A percentile compares a stretch with the other conserved stretches of the same genome.
phyloP scores from a whole-genome alignment of 2,797 vertebrate genomes.

The Scyliorhinus canicula region DNA sequence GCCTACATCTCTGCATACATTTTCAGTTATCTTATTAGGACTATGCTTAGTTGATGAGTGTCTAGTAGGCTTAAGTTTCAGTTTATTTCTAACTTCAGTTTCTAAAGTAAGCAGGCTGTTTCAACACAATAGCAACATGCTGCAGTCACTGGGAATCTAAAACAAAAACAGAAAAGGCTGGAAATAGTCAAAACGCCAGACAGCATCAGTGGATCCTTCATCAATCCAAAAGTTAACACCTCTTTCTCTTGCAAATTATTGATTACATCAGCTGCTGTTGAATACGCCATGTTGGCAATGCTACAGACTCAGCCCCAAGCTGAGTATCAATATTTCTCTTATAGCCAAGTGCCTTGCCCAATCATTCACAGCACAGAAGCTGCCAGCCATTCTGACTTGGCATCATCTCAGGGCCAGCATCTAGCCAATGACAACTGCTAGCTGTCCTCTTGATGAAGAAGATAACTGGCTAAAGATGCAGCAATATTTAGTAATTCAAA shows the following conservation, averaged over 20 bases:
- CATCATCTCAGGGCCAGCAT: neutral
- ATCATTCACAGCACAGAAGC: neutral
- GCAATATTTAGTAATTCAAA: neutral
- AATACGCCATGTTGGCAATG: neutral
- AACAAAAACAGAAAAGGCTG: too few species aligned
- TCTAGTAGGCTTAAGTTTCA: neutral
- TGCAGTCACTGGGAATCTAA: too few species aligned
- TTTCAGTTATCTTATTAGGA: neutral
- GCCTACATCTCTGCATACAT: neutral
- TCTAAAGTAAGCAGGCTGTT: neutral
- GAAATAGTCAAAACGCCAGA: too few species aligned
- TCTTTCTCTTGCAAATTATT: neutral
- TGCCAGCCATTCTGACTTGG: neutral
- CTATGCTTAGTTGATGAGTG: neutral
- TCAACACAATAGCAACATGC: too few species aligned
- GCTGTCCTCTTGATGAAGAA: neutral
- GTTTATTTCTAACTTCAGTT: neutral
- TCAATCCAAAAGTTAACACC: too few species aligned
- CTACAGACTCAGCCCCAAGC: neutral
- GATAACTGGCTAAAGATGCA: neutral
- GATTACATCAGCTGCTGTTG: neutral
- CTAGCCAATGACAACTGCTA: neutral
- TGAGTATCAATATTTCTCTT: neutral
- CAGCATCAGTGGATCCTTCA: too few species aligned
- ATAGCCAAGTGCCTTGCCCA: neutral